phyloP scores from a whole-genome alignment of 1,140 invertebrate genomes.

The Hypothenemus hampei region DNA sequence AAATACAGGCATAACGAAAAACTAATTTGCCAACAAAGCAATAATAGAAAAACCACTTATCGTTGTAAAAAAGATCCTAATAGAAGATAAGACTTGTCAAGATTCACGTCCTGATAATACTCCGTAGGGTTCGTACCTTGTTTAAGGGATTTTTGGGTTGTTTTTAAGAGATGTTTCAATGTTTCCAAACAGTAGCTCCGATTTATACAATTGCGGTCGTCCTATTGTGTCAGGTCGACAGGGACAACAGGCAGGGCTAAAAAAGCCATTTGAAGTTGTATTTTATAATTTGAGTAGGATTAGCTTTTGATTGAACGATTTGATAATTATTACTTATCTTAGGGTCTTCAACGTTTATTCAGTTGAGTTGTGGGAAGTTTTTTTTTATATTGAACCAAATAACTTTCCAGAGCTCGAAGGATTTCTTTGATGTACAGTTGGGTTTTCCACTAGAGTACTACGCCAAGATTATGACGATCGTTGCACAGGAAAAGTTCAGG shows the following conservation, averaged over 20 bases:
- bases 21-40: conserved; percentile 13
- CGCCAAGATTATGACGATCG: too few species aligned
- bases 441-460: too few species aligned
- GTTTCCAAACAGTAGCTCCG: conserved; percentile 13
- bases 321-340: conserved; percentile 11
- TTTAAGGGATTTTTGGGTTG: conserved; percentile 3
- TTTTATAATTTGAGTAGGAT: conserved; percentile 10
- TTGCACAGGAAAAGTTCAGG: too few species aligned
- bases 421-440: too few species aligned
- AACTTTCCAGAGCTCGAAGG: too few species aligned
- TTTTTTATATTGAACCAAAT: too few species aligned
- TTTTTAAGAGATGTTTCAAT: conserved; percentile 4
- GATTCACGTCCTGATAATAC: conserved; percentile 8
- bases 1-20: background rate
- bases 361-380: too few species aligned
- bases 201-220: background rate
- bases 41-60: conserved; percentile 14
- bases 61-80: conserved; percentile 1
- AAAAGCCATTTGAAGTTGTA: conserved; percentile 11
- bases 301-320: conserved; percentile 8
- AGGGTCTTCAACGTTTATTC: too few species aligned
- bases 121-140: conserved; percentile 3
- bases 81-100: conserved; percentile 12
- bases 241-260: background rate
- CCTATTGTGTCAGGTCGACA: conserved; percentile 5